phyloP scores from a whole-genome alignment of 2,113 vertebrate species.

The Chaenocephalus aceratus region DNA sequence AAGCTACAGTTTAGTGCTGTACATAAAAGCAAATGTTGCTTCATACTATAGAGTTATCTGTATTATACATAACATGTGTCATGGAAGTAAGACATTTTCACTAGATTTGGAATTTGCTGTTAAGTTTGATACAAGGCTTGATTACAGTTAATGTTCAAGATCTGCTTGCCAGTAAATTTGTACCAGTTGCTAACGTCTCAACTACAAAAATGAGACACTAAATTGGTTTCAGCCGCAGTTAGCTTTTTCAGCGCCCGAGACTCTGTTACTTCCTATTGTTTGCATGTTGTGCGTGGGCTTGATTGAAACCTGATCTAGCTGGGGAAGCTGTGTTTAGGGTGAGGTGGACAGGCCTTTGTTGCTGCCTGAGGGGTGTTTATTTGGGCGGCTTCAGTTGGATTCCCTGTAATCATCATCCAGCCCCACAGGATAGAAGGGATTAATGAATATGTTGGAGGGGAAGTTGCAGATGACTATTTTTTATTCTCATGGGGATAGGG shows the following conservation, averaged over 20 bases:
- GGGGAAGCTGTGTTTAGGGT: conserved; percentile 82
- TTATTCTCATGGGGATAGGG: conserved; percentile 72
- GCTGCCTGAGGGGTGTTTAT: conserved; percentile 82
- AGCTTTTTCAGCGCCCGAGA: conserved; percentile 50
- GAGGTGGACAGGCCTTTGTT: conserved; percentile 82
- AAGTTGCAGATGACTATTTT: conserved; percentile 84
- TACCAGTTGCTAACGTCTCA: conserved; percentile 17
- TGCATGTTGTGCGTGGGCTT: conserved; percentile 78
- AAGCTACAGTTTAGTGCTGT: conserved; percentile 2
- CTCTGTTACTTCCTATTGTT: conserved; percentile 76
- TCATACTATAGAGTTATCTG: neutral
- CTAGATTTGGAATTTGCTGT: conserved; percentile 3
- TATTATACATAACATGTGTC: neutral
- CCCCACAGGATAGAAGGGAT: conserved; percentile 81
- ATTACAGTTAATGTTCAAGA: conserved; percentile 10
- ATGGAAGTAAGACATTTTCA: neutral
- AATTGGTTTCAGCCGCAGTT: conserved; percentile 69
- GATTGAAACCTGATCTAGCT: conserved; percentile 80
- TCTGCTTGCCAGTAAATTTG: conserved; percentile 35
- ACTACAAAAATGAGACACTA: conserved; percentile 60
- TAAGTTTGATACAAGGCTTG: conserved; percentile 11
- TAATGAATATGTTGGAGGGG: conserved; percentile 81
- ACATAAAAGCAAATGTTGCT: neutral
- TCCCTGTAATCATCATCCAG: conserved; percentile 83
- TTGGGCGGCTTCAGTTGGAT: conserved; percentile 81